Conservation (phyloP, 2,797 vertebrate species). For the Onychomys arenicola region DNA sequence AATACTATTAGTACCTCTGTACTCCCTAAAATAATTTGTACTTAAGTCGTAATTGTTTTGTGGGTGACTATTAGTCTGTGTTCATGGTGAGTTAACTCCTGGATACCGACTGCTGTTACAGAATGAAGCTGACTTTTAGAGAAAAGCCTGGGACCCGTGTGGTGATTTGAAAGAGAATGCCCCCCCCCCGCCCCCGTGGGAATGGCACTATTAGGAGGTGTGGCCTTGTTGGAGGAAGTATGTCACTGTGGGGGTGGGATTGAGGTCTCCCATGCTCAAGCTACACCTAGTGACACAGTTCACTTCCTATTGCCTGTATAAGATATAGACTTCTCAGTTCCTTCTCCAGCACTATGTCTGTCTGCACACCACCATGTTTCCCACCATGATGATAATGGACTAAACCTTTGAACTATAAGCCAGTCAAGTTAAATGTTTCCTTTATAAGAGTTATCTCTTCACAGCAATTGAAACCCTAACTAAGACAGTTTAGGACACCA, state of each 20-base stretch:
- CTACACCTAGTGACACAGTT: background rate
- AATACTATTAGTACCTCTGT: too few species aligned
- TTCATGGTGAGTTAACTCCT: too few species aligned
- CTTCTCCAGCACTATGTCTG: background rate
- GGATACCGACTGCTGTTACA: too few species aligned
- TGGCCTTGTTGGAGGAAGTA: background rate
- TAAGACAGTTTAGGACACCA: background rate
- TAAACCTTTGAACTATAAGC: background rate
- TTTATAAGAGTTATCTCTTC: background rate
- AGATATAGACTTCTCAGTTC: background rate
- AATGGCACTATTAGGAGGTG: background rate
- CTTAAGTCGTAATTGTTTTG: too few species aligned
- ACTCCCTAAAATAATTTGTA: too few species aligned
- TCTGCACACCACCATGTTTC: background rate
- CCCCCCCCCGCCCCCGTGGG: too few species aligned
- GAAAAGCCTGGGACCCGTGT: background rate
- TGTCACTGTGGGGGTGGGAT: background rate
- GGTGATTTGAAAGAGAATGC: background rate
- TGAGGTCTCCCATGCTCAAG: background rate
- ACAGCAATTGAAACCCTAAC: background rate
- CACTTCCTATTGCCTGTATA: background rate
- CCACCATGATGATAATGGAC: background rate
- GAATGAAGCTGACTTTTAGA: too few species aligned
- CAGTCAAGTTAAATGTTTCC: background rate
- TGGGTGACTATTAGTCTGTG: too few species aligned